Percentiles rank a stretch among this genome's conserved stretches.
phyloP scores from a whole-genome alignment of 1,140 invertebrate genomes.

The Monochamus saltuarius region DNA sequence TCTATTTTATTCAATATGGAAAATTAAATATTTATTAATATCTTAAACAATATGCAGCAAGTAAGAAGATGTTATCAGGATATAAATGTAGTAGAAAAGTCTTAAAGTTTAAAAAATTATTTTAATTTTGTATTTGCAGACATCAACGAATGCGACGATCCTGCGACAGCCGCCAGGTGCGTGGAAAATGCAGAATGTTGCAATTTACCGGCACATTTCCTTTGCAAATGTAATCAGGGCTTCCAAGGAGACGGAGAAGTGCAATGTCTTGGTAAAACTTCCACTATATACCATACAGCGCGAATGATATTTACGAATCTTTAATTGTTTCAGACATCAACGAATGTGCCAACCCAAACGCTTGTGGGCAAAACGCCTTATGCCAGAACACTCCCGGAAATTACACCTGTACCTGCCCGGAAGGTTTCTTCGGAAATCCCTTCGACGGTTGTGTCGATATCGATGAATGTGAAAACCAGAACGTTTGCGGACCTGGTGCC shows the following conservation, averaged over 20 bases:
- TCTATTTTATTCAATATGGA: no score
- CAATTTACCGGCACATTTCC: constrained; percentile 89
- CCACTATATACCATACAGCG: no score
- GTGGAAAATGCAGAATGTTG: constrained; percentile 92
- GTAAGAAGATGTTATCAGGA: no score
- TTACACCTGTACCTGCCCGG: constrained; percentile 81
- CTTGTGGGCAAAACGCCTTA: constrained; percentile 76
- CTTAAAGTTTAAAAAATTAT: no score
- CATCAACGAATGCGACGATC: constrained; percentile 91
- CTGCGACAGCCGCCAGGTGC: constrained; percentile 75
- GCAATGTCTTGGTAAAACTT: constrained; percentile 68
- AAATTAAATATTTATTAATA: no score
- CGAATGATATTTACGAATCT: no score
- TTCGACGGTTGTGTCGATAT: constrained; percentile 81
- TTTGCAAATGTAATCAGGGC: constrained; percentile 90
- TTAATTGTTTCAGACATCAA: constrained; percentile 69
- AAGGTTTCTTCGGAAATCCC: constrained; percentile 85
- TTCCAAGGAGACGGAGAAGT: constrained; percentile 87
- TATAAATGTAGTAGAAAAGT: no score
- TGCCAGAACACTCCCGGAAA: constrained; percentile 86
- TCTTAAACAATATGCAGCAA: no score
- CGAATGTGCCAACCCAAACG: constrained; percentile 75
- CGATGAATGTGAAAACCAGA: constrained; percentile 74
- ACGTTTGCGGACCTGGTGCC: constrained; percentile 76
- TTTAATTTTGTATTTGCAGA: constrained; percentile 61